Percentiles rank a stretch among this genome's conserved stretches.
phyloP scores from a whole-genome alignment of 2,888 invertebrate genomes.

The Cantharis flavilabris region DNA sequence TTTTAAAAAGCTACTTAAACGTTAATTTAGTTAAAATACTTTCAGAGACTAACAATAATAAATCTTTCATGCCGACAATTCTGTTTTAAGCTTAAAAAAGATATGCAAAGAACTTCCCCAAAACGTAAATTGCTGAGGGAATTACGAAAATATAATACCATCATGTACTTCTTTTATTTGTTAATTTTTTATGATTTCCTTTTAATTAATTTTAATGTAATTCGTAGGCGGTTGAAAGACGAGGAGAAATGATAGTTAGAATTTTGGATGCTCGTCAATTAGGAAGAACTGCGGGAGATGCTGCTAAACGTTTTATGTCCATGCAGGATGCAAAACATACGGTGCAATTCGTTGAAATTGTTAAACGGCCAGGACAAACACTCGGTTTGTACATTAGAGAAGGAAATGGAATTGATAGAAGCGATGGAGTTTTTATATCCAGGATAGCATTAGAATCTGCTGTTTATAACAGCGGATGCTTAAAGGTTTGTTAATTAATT shows the following conservation, averaged over 20 bases:
- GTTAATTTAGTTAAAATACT: neutral
- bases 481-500: conserved; percentile 65
- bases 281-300: conserved; percentile 83
- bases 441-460: conserved; percentile 94
- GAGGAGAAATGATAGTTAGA: conserved; percentile 94
- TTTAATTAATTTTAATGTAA: conserved; percentile 4
- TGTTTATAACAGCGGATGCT: conserved; percentile 95
- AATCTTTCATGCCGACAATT: neutral
- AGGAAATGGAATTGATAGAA: conserved; percentile 96
- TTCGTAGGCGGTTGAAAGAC: conserved; percentile 73
- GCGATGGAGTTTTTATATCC: conserved; percentile 98
- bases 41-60: neutral
- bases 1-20: neutral
- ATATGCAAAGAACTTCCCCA: neutral
- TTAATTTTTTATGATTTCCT: neutral
- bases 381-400: conserved; percentile 97
- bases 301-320: conserved; percentile 83
- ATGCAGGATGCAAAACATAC: conserved; percentile 70
- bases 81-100: neutral
- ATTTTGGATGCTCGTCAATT: conserved; percentile 87
- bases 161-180: neutral
- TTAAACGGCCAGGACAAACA: conserved; percentile 98
- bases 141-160: neutral
- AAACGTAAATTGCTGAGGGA: neutral
- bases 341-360: conserved; percentile 94